Conservation (phyloP, 2,797 vertebrate genomes). For the Sebastes matsubarae region DNA sequence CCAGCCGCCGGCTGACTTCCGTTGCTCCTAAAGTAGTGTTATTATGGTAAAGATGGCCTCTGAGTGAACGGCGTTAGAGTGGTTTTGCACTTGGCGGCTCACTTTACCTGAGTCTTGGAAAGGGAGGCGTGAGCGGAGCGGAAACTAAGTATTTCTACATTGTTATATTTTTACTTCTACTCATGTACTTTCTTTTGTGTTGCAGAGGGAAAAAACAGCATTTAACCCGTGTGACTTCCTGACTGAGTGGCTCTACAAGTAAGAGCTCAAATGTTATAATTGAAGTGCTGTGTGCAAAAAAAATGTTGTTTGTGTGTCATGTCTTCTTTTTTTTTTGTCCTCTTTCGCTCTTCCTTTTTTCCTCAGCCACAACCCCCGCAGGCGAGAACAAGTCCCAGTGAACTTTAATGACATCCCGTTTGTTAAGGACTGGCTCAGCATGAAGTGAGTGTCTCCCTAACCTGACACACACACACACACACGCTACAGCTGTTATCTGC, state of each 20-base stretch:
- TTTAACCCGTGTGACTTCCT: conserved; percentile 92
- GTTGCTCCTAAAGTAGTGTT: too few species aligned
- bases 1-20: too few species aligned
- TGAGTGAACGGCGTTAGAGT: too few species aligned
- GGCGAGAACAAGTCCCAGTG: conserved; percentile 69
- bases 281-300: not conserved
- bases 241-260: conserved; percentile 92
- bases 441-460: conserved; percentile 85
- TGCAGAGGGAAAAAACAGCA: conserved; percentile 87
- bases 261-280: not conserved
- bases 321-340: not conserved
- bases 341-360: not conserved
- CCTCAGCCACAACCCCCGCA: conserved; percentile 86
- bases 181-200: conserved; percentile 25
- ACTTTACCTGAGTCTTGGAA: too few species aligned
- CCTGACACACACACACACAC: not conserved
- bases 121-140: too few species aligned
- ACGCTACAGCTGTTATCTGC: not conserved
- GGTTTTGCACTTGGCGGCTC: too few species aligned
- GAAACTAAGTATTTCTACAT: not conserved
- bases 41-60: too few species aligned
- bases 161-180: not conserved
- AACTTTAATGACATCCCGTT: conserved; percentile 87
- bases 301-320: not conserved
- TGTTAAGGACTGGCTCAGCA: conserved; percentile 86